Conservation (phyloP, 2,797 vertebrate species). For the Gallinago nigripennis region DNA sequence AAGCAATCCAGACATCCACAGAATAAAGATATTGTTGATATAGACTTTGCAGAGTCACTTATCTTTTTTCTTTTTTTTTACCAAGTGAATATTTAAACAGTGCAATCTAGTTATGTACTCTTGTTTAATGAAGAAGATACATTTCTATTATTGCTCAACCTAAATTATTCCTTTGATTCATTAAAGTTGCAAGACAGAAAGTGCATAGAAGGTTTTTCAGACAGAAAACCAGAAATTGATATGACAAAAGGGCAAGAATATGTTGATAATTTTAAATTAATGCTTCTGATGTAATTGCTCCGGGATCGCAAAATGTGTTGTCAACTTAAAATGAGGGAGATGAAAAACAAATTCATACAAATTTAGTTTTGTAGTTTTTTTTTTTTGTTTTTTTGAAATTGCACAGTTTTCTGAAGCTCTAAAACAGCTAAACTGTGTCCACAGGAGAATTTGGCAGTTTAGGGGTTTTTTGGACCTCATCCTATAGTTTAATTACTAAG, state of each 20-base stretch:
- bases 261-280: not conserved
- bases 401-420: not conserved
- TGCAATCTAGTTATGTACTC: not conserved
- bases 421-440: not conserved
- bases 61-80: not conserved
- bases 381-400: not conserved
- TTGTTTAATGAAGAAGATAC: not conserved
- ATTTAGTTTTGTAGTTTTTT: not conserved
- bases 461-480: not conserved
- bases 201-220: not conserved
- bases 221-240: not conserved
- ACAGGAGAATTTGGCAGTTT: not conserved
- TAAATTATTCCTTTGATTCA: not conserved
- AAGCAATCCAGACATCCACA: not conserved
- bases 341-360: not conserved
- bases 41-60: not conserved
- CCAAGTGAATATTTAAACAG: not conserved
- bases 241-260: not conserved
- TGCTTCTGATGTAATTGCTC: not conserved
- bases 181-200: not conserved
- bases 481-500: not conserved
- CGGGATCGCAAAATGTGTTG: not conserved
- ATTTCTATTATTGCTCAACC: not conserved
- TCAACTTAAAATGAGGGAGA: not conserved
- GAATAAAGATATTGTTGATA: not conserved